Base-by-base conservation (phyloP, 2,888 invertebrate genomes). In the Pollenia amentaria region DNA sequence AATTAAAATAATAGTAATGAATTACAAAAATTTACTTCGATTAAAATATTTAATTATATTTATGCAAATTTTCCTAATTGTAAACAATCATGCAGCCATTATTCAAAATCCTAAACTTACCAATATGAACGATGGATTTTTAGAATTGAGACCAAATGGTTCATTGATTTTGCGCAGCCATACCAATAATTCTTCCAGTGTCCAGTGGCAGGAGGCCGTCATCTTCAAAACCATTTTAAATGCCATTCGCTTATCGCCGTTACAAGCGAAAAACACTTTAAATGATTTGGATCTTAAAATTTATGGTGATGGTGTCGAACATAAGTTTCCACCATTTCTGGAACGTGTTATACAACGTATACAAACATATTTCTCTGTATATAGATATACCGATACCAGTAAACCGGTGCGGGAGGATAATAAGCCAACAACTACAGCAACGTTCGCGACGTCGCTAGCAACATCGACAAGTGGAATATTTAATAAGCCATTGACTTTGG, bases 301-400 rank as follows among this genome's bases (percentile, higher is more conserved):
- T 67, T 93, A 92, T 86, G 93, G 93, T 21, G 92, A 92, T 6
- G 93, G 93, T 3, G 91, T 90, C 40, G 93, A 93, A 88, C 95
- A 94, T 1, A 94, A 95, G 90, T 95, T 96, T 91, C 96, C 96
- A 8, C 95, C 96, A 1, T 92, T 96, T 69, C 91, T 96, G 87
- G 96, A 96, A 90, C 95, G 95, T 88, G 91, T 96, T 55, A 94
- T 96, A 8, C 96, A 96, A 90, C 94, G 95, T 65, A 94, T 96
- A 75, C 96, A 96, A 92, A 94, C 95, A 0, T 94, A 95, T 89
- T 95, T 95, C 93, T 96, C 96, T 0, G 95, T 95, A n/a, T 95
- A 95, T 89, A 93, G 95, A 73, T 94, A 95, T 38, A 94, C 94
- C 88, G 95, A 95, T 90, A 90, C 94, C 87, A 94, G 94, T 90